Conservation (phyloP, 2,888 invertebrate species). For the Prosopocoilus inquinatus region DNA sequence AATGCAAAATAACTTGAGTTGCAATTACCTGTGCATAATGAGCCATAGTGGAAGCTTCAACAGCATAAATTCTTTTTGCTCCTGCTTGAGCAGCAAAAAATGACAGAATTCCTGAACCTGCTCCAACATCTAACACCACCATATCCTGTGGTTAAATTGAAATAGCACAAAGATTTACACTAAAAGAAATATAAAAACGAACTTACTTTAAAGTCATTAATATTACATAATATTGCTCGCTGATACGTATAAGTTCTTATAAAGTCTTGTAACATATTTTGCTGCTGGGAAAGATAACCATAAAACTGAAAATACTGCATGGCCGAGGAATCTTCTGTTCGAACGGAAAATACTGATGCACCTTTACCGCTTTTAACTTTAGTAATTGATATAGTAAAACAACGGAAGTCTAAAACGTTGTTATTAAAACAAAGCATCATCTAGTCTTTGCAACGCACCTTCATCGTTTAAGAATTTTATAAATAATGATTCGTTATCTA, state of each 20-base stretch:
- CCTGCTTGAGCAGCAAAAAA: slow-evolving; percentile 99
- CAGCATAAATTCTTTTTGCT: slow-evolving; percentile 93
- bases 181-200: neutral
- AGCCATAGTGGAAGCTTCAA: slow-evolving; percentile 99
- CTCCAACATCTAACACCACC: slow-evolving; percentile 95
- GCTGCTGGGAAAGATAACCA: slow-evolving; percentile 97
- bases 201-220: slow-evolving; percentile 75
- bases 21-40: slow-evolving; percentile 76
- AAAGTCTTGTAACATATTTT: slow-evolving; percentile 99
- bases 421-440: neutral
- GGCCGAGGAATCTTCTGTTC: slow-evolving; percentile 97
- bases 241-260: slow-evolving; percentile 98
- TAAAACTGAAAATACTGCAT: slow-evolving; percentile 99
- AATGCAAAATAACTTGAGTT: neutral
- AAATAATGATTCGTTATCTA: slow-evolving; percentile 71
- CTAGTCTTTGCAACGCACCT: slow-evolving; percentile 39
- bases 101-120: slow-evolving; percentile 96
- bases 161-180: neutral
- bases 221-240: slow-evolving; percentile 90
- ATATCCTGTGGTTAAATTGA: slow-evolving; percentile 58
- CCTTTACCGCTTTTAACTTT: slow-evolving; percentile 72
- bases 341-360: slow-evolving; percentile 85
- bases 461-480: slow-evolving; percentile 66
- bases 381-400: slow-evolving; percentile 71
- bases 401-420: slow-evolving; percentile 61